These are phyloP conservation scores for Argyra leucocephala DNA, from an alignment of 2,888 invertebrate species.

Conservation along the genomic window DNA sequence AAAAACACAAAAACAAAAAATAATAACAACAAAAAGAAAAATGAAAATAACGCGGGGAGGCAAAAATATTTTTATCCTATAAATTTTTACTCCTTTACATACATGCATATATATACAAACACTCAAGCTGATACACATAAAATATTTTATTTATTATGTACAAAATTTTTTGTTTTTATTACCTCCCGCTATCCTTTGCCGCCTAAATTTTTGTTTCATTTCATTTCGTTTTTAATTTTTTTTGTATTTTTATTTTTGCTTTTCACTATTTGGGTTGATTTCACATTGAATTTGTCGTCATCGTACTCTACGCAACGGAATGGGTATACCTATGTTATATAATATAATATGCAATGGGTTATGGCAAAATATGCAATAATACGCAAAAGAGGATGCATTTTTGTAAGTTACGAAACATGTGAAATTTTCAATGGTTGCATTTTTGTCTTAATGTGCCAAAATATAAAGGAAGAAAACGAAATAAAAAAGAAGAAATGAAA, in stretches of 20 bases:
- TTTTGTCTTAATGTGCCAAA: background rate
- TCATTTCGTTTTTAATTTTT: too few relatives aligned
- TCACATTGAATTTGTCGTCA: background rate
- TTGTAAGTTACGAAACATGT: background rate
- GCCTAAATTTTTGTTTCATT: too few relatives aligned
- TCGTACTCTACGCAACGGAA: background rate
- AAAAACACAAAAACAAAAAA: background rate
- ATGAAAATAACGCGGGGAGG: background rate
- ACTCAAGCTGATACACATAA: too few relatives aligned
- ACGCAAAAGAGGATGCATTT: background rate
- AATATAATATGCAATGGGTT: background rate
- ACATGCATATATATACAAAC: background rate
- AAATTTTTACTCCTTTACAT: background rate
- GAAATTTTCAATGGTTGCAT: conserved; percentile 3
- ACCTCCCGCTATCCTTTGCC: too few relatives aligned
- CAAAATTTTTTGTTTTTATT: too few relatives aligned
- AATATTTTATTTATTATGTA: too few relatives aligned
- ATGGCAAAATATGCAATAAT: background rate
- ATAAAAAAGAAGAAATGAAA: too few relatives aligned
- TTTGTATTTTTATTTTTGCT: background rate
- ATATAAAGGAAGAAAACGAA: background rate
- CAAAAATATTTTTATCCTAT: too few relatives aligned
- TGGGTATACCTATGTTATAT: too few relatives aligned
- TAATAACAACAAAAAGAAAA: background rate
- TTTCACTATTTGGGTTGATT: background rate